phyloP scores from a whole-genome alignment of 1,140 invertebrate species.

The Drosophila auraria region DNA sequence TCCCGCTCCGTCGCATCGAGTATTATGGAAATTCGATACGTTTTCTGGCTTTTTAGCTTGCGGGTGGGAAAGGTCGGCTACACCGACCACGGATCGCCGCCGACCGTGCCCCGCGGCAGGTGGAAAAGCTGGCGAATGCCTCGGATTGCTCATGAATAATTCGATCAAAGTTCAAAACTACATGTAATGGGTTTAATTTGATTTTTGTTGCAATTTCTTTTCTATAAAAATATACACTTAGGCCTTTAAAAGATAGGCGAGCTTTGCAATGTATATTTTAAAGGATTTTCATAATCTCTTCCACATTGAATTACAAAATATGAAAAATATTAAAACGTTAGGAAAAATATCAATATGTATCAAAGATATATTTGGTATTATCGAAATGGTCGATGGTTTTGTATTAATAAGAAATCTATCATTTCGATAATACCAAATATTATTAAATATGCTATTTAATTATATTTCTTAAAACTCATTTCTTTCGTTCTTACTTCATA shows the following conservation, averaged over 20 bases:
- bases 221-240: neutral
- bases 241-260: neutral
- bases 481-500: too few relatives aligned
- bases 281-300: neutral
- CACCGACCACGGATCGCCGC: conserved; percentile 12
- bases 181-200: conserved; percentile 11
- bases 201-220: neutral
- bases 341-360: neutral
- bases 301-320: neutral
- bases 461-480: too few relatives aligned
- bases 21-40: conserved; percentile 84
- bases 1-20: conserved; percentile 78
- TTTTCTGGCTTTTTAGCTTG: conserved; percentile 61
- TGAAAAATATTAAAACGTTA: too few relatives aligned
- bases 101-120: conserved; percentile 19
- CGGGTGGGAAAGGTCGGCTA: conserved; percentile 34
- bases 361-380: neutral
- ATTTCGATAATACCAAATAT: too few relatives aligned
- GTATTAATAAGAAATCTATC: too few relatives aligned
- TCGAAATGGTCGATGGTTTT: neutral
- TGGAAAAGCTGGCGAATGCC: conserved; percentile 48
- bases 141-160: conserved; percentile 34
- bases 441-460: neutral
- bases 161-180: conserved; percentile 4
- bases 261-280: neutral